Evolutionary conservation across 2,797 vertebrate species (phyloP), one percentile per base, ranked within the genome.

Genomic region (Leptodactylus fallax): DNA sequence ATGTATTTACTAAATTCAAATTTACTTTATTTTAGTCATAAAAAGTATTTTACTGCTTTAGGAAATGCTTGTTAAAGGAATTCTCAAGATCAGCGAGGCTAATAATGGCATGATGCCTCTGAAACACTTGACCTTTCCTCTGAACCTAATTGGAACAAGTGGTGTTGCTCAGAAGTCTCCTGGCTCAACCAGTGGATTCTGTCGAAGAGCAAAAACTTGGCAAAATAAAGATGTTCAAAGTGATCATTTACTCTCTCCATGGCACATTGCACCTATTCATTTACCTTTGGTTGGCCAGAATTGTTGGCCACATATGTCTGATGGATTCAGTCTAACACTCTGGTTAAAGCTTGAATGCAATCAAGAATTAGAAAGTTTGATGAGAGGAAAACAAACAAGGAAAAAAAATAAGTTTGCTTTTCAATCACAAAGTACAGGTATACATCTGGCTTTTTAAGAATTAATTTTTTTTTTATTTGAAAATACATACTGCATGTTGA

Each of bases 221-320:
- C 94, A 95, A 21, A 94, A 93, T 89, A 95, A 94, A 49, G 96
- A 97, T 12, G 91, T 89, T 4, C 95, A 95, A 16, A 51, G 89
- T 3, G 96, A 96, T 65, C 86, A 85, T 3, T 85, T 94, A 21
- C 94, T 96, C 56, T 99, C 98, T 55, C 97, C 98, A 45, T 99
- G 98, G 98, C 96, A 97, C 0, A 79, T 96, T 0, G 96, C 98
- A 67, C 97, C 98, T 1, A 85, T 99, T 71, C 98, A 99, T 91
- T 91, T 99, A 90, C 97, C 97, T 16, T 91, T 99, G 81, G 95
- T 98, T 58, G 98, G 98, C 1, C 98, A 99, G 91, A 99, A 98
- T 93, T 99, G 98, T 92, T 99, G 98, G 98, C 98, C 98, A 0
- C 98, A 99, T 89, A 97, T 99, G 96, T 96, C 98, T 0, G 97